phyloP scores from a whole-genome alignment of 2,113 vertebrate genomes.

The Litocranius walleri region DNA sequence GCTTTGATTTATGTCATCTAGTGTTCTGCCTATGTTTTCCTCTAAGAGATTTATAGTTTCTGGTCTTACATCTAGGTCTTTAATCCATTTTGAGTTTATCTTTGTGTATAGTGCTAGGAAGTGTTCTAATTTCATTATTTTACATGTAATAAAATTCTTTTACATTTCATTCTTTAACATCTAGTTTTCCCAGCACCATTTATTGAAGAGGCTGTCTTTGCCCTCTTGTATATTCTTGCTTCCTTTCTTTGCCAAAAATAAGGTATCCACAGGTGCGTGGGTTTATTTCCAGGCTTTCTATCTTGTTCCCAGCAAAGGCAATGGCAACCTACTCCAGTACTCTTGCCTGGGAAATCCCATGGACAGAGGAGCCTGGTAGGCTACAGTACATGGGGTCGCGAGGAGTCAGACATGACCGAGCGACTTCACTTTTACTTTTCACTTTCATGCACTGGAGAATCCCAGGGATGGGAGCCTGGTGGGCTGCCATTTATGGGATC shows the following conservation, averaged over 20 bases:
- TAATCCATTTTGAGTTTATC: background rate
- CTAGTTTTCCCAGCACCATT: background rate
- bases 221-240: background rate
- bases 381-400: fast-evolving
- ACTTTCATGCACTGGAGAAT: too few species aligned
- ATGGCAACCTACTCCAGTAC: too few species aligned
- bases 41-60: background rate
- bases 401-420: too few species aligned
- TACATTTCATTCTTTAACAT: background rate
- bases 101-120: background rate
- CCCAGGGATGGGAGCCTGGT: too few species aligned
- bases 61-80: background rate
- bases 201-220: background rate
- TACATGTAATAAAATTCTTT: background rate
- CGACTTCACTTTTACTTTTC: too few species aligned
- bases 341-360: too few species aligned
- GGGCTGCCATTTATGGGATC: too few species aligned
- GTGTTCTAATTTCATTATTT: background rate
- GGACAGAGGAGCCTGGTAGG: too few species aligned
- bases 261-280: background rate
- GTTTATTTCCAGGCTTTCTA: background rate
- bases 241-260: background rate
- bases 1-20: background rate
- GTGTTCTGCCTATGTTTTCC: background rate
- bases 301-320: background rate